Evolutionary conservation across 2,113 vertebrate species (phyloP), one percentile per base, ranked within the genome.

Genomic region (Spea bombifrons): DNA sequence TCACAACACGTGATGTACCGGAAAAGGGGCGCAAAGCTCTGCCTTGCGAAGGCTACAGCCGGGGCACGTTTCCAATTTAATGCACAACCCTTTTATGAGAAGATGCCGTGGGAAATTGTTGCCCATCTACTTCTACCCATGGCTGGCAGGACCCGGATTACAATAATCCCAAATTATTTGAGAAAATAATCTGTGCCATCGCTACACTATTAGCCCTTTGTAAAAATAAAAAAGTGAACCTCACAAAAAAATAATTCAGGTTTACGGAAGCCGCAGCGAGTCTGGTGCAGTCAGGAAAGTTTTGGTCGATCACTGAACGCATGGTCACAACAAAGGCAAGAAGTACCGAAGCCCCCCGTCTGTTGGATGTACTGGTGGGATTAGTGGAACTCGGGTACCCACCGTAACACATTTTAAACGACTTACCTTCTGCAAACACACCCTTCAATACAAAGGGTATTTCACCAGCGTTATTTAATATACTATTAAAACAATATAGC

Each of bases 341-440:
- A 30, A 30, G 30, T 30, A 30, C 30, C 30, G 30, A 30, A 30
- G 30, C 30, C 30, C 30, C 30, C 30, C 30, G 30, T 9, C 30
- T 67, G 64, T 68, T 68, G 53, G 16, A 46, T 74, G 71, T 30
- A 55, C 45, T 5, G 7, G 65, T 43, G 70, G 71, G 78, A 80
- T 80, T 80, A 74, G 7, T 80, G 78, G 71, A 80, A 80, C 61
- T 74, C 71, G 78, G 71, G 78, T 80, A 59, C 78, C 78, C 64
- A 68, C 78, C 44, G 30, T 7, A 71, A 68, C 5, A 17, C 30
- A 15, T 5, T 55, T 3, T n/a, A 16, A 68, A n/a, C 3, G n/a
- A 80, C 78, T 74, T 80, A 80, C 78, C 78, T 80, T 80, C 64
- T 63, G 71, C 71, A 80, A 67, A 67, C 50, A 15, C 50, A 17